These are phyloP conservation scores for Malurus melanocephalus DNA, from an alignment of 2,113 vertebrate species.

Conservation along the genomic window DNA sequence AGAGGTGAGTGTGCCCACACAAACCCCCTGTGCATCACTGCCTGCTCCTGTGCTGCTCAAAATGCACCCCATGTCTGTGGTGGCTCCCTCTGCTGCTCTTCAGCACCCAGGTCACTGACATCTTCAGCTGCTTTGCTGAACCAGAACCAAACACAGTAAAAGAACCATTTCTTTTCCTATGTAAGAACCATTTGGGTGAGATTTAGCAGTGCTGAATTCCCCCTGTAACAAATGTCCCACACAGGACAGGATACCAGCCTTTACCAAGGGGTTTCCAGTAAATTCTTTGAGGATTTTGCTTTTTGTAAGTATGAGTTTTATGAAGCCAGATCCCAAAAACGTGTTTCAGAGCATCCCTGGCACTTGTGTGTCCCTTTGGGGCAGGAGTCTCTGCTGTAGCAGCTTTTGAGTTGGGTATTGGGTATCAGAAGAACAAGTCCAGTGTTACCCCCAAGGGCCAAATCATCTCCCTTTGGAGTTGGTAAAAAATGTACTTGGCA, in stretches of 20 bases:
- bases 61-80: accelerated
- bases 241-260: neutral
- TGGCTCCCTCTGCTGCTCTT: neutral
- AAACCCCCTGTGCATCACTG: accelerated
- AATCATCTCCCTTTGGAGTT: neutral
- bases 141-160: neutral
- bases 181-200: neutral
- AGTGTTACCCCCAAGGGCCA: accelerated
- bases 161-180: neutral
- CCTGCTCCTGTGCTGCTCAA: neutral
- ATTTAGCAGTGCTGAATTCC: neutral
- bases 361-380: neutral
- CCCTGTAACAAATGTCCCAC: neutral
- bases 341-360: neutral
- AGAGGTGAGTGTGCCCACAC: neutral
- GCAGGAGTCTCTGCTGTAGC: neutral
- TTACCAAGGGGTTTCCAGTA: neutral
- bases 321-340: neutral
- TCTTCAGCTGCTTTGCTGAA: neutral
- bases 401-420: neutral
- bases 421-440: neutral
- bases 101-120: neutral
- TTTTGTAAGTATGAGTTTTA: neutral
- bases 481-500: neutral
- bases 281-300: neutral